These are phyloP conservation scores for Epizoanthus rinbou DNA, from an alignment of 92 coral and sea anemone genomes.

Conservation along the genomic window DNA sequence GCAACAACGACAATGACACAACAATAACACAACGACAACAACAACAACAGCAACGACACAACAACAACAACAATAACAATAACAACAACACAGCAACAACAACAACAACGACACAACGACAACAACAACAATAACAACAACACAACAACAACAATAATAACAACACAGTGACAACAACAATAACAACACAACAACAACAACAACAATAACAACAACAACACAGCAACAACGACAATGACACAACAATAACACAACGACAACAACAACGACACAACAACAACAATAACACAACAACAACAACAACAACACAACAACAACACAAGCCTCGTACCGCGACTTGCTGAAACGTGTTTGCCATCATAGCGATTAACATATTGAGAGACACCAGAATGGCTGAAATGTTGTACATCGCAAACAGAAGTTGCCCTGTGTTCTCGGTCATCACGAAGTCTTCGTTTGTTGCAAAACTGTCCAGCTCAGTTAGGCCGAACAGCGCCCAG, in stretches of 20 bases:
- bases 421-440: conserved; percentile 71
- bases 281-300: not conserved
- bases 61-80: no score
- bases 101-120: not conserved
- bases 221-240: no score
- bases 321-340: conserved; percentile 73
- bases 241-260: not conserved
- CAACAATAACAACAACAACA: not conserved
- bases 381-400: conserved; percentile 75
- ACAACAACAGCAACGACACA: no score
- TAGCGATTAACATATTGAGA: conserved; percentile 82
- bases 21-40: not conserved
- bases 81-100: not conserved
- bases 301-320: not conserved
- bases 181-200: no score
- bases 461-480: conserved; percentile 49
- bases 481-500: conserved; percentile 85
- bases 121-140: not conserved
- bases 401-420: conserved; percentile 68
- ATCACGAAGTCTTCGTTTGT: conserved; percentile 53
- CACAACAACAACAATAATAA: no score
- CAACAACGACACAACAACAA: not conserved
- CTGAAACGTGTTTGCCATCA: conserved; percentile 76
- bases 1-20: no score
- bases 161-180: no score